Base-by-base conservation (phyloP, 2,113 vertebrate genomes). In the Chinchilla lanigera region DNA sequence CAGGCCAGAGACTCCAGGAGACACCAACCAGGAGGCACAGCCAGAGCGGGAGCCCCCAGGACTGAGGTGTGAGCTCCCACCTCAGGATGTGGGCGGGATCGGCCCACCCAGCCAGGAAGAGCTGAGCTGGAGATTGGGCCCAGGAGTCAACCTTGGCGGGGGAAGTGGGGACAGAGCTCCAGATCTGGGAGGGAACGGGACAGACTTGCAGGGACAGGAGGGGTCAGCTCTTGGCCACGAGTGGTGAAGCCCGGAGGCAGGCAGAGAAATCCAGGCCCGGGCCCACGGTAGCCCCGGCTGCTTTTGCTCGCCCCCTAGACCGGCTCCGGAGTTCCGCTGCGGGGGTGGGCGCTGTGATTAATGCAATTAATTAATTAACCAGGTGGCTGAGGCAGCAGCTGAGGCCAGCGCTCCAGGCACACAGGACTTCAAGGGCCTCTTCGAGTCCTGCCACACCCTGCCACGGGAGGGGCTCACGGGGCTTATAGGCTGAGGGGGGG, bases 281-380 rank as follows among this genome's bases (percentile, higher is more conserved):
- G 4, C 35, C n/a, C 33, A 1, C 24, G 3, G 52, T 14, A 41
- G 3, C 0, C 56, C 12, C 0, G 54, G 22, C n/a, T 11, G 44
- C 80, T 20, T 0, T 20, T 44, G 44, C 60, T 52, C 58, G n/a
- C 41, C 30, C 19, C 60, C 38, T 17, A 65, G 1, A 38, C 86
- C 0, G 30, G 41, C 86, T 93, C 93, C 3, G 26, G 94, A 90
- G 90, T 89, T 98, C 93, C 6, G 4, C 93, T 73, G 95, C 44
- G 86, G 91, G 94, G 93, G 89, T 71, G 69, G 91, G 58, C 77
- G 41, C 86, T 30, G 50, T 95, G 86, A 92, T 97, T 85, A 95
- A 97, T 86, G 92, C 86, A 96, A 97, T 97, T 98, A 98, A 97
- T 97, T 96, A 95, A 97, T 97, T 95, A 97, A 73, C 35, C 41